These are phyloP conservation scores for Callipepla californica DNA, from an alignment of 2,113 vertebrate species.

Conservation along the genomic window DNA sequence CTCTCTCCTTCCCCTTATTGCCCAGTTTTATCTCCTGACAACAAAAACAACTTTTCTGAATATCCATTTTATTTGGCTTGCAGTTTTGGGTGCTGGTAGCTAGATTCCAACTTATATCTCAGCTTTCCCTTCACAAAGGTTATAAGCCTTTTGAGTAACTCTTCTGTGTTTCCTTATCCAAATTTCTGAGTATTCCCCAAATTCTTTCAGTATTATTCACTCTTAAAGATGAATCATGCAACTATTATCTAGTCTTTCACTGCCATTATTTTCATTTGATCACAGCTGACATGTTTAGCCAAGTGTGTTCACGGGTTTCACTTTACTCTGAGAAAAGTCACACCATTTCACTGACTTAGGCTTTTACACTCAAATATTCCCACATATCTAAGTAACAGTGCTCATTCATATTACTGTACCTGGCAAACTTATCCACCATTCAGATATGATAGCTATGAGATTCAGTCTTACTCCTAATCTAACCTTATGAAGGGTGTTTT, in stretches of 20 bases:
- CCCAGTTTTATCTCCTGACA: neutral
- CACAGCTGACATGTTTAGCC: neutral
- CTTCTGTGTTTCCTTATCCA: neutral
- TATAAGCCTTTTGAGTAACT: neutral
- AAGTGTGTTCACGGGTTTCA: neutral
- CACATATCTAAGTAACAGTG: neutral
- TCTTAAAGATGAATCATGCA: constrained; percentile 8
- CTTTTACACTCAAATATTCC: neutral
- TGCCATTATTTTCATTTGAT: neutral
- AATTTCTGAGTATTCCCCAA: constrained; percentile 6
- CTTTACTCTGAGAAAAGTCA: neutral
- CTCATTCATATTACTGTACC: neutral
- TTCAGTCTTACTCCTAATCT: neutral
- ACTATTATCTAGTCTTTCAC: neutral
- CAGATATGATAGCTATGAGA: neutral
- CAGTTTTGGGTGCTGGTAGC: neutral
- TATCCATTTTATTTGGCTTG: neutral
- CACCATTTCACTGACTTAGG: neutral
- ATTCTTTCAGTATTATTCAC: constrained; percentile 2
- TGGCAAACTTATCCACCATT: neutral
- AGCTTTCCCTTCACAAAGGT: neutral
- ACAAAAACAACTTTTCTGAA: neutral
- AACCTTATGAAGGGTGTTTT: neutral
- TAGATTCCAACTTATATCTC: neutral
- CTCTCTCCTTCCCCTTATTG: neutral